Percentiles rank a stretch among this genome's conserved stretches.
Evolutionary conservation across 2,888 invertebrate species (phyloP).

Genomic region (Caenorhabditis parvicauda): DNA sequence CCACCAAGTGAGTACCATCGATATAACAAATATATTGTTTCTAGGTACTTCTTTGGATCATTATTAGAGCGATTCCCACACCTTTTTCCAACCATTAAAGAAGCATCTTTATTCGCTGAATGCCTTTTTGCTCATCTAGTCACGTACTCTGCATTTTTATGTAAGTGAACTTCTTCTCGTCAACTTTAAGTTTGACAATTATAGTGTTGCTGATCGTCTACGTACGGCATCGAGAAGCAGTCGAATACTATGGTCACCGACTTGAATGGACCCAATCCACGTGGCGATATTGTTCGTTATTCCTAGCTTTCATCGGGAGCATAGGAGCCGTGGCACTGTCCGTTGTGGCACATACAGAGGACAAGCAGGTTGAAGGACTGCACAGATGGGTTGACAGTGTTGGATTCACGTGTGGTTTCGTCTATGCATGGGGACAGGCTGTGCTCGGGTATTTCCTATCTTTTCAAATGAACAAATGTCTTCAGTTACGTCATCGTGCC

Average conservation of each 20-base stretch:
- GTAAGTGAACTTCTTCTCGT: constrained; percentile 6
- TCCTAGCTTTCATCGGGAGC: constrained; percentile 10
- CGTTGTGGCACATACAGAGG: constrained; percentile 25
- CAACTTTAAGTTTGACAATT: neutral
- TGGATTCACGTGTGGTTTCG: constrained; percentile 12
- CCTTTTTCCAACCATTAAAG: no score
- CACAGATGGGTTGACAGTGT: constrained; percentile 16
- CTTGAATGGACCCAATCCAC: constrained; percentile 28
- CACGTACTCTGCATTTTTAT: constrained; percentile 20
- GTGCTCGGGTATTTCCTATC: constrained; percentile 6
- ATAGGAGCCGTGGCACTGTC: constrained; percentile 20
- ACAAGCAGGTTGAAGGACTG: neutral
- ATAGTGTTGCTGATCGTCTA: constrained; percentile 34
- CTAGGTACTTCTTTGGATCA: no score
- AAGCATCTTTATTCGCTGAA: constrained; percentile 22
- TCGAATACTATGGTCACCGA: constrained; percentile 46
- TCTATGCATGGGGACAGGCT: constrained; percentile 20
- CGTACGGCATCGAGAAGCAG: constrained; percentile 41
- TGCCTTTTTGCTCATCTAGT: constrained; percentile 24
- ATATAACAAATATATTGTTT: neutral
- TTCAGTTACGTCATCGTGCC: constrained; percentile 12
- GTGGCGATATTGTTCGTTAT: constrained; percentile 12
- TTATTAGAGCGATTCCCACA: no score
- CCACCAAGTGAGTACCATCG: constrained; percentile 11
- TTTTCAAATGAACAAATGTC: neutral